Base-by-base conservation (phyloP, 2,797 vertebrate species). In the Rousettus madagascariensis region DNA sequence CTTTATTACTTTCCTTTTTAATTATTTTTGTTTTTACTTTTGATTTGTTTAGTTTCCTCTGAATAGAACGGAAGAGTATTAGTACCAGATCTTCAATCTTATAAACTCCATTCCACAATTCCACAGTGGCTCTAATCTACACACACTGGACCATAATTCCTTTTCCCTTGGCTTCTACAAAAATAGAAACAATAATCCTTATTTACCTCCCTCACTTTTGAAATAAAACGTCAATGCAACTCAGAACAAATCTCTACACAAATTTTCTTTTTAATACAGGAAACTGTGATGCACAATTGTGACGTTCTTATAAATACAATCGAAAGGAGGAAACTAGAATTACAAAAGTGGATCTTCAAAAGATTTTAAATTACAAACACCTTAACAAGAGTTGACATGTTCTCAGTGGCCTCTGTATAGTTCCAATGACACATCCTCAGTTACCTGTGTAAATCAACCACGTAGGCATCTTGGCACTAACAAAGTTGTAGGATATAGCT, bases 401-500 rank as follows among this genome's bases (percentile, higher is more conserved):
- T 28, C 30, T 85, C 46, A 20, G 19, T 38, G 26, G 59, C 36
- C 66, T 20, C 46, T 72, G 41, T 71, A 80, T 26, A 17, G 28
- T 63, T 93, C 59, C 79, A 59, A 6, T 1, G 55, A 17, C 41
- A 28, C 20, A 12, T 30, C 59, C 24, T 90, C 74, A 13, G 66
- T 66, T 53, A 61, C 68, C 57, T 51, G 74, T n/a, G 26, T 53
- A 90, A 95, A 92, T 61, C 80, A n/a, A 68, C 68, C 82, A 61
- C 65, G n/a, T 0, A 38, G 16, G 63, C 36, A 74, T 19, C 46
- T 65, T 61, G 20, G n/a, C 79, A 80, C 85, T 80, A 49, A 95
- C 74, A 77, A 57, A 96, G 86, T 38, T 89, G 61, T 89, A 89
- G 41, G 61, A 68, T 20, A 53, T 33, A 93, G 71, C 68, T 91